These are phyloP conservation scores for Mercenaria mercenaria DNA, from an alignment of 1,140 invertebrate species.

Conservation along the genomic window DNA sequence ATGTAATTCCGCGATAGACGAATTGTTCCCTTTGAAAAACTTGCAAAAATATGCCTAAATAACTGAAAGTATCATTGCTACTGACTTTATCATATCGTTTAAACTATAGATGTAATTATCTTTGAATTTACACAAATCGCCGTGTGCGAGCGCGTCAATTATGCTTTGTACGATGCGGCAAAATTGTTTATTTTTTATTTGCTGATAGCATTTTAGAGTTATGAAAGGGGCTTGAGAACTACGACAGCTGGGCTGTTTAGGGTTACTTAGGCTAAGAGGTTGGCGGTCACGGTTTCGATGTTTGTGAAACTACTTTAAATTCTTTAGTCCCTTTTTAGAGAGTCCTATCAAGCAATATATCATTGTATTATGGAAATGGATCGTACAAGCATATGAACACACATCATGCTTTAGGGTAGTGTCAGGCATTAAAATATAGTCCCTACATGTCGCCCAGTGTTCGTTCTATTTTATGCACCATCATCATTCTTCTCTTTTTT, in stretches of 20 bases:
- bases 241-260: background rate
- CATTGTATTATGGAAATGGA: background rate
- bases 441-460: too few relatives aligned
- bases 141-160: background rate
- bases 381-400: background rate
- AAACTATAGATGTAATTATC: background rate
- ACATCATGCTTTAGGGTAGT: background rate
- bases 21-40: too few relatives aligned
- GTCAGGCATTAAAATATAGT: too few relatives aligned
- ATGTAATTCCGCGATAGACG: too few relatives aligned
- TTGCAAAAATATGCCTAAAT: too few relatives aligned
- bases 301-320: constrained; percentile 12
- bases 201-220: background rate
- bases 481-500: too few relatives aligned
- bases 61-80: too few relatives aligned
- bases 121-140: background rate
- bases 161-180: background rate
- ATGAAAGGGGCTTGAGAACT: background rate
- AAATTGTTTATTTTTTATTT: background rate
- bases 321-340: background rate
- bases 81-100: too few relatives aligned
- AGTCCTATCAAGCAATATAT: background rate
- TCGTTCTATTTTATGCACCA: too few relatives aligned
- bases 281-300: background rate
- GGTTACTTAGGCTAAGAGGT: background rate